phyloP scores from a whole-genome alignment of 23 tunicate species.

The Clavelina lepadiformis region DNA sequence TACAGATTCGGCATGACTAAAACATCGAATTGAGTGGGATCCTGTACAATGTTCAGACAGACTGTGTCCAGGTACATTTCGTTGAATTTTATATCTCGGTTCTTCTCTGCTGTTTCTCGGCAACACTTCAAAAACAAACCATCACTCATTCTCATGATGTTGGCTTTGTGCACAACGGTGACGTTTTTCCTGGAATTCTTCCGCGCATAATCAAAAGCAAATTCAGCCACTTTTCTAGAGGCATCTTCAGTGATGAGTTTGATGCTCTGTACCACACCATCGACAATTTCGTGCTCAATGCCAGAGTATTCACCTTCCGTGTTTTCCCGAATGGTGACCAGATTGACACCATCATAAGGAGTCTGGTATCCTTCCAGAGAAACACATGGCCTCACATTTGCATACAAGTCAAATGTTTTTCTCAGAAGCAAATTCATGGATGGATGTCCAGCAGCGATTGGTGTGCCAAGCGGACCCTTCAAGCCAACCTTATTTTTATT shows the following conservation, averaged over 20 bases:
- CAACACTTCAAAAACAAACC: constrained; percentile 85
- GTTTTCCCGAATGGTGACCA: constrained; percentile 94
- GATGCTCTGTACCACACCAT: constrained; percentile 93
- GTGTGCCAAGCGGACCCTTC: constrained; percentile 93
- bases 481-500: constrained; percentile 91
- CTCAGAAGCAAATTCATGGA: constrained; percentile 92
- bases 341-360: constrained; percentile 81
- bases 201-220: constrained; percentile 93
- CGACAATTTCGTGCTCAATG: constrained; percentile 88
- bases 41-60: constrained; percentile 88
- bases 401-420: constrained; percentile 90
- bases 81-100: constrained; percentile 89
- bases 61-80: constrained; percentile 97
- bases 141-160: constrained; percentile 90
- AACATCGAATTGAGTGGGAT: constrained; percentile 90
- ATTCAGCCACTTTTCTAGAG: constrained; percentile 80
- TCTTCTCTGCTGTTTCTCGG: constrained; percentile 88
- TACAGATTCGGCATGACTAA: constrained; percentile 95
- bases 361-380: constrained; percentile 91
- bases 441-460: constrained; percentile 96
- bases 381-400: constrained; percentile 94
- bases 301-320: constrained; percentile 98
- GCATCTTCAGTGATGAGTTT: constrained; percentile 94
- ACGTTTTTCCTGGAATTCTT: constrained; percentile 80
- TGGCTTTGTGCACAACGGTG: constrained; percentile 96